Evolutionary conservation across 2,888 invertebrate species (phyloP).

Genomic region (Mimas tiliae): DNA sequence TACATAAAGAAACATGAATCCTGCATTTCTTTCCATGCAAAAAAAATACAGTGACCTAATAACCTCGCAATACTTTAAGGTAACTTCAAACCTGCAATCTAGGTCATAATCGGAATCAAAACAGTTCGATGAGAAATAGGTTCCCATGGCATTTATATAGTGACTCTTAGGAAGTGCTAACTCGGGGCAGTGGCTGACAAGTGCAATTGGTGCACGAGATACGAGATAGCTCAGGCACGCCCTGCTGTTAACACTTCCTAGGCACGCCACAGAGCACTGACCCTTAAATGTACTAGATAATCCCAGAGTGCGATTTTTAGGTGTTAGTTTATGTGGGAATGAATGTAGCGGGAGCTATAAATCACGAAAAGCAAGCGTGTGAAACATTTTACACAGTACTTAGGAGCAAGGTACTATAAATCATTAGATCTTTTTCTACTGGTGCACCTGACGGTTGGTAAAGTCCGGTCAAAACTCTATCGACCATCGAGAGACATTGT

Average conservation of each 20-base stretch:
- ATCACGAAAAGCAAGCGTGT: slow-evolving; percentile 5
- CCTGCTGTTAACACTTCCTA: slow-evolving; percentile 71
- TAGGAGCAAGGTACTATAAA: background rate
- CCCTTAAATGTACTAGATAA: slow-evolving; percentile 47
- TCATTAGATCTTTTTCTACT: background rate
- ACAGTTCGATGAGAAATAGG: slow-evolving; percentile 10
- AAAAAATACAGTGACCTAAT: background rate
- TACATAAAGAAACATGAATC: too few species aligned
- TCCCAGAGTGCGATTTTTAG: slow-evolving; percentile 38
- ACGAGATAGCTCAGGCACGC: slow-evolving; percentile 74
- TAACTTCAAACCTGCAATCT: background rate
- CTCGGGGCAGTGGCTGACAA: slow-evolving; percentile 57
- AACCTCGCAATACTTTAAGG: too few species aligned
- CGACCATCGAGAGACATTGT: too few species aligned
- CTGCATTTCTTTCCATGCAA: background rate
- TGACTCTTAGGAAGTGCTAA: slow-evolving; percentile 30
- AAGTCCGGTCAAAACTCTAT: too few species aligned
- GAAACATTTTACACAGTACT: background rate
- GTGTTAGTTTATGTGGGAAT: slow-evolving; percentile 31
- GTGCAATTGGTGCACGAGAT: slow-evolving; percentile 71
- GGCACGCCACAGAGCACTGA: slow-evolving; percentile 65
- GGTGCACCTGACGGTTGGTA: too few species aligned
- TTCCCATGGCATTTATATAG: slow-evolving; percentile 14
- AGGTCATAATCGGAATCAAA: background rate
- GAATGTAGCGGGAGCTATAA: slow-evolving; percentile 27